These are phyloP conservation scores for Beroe ovata DNA, from an alignment of 37 sponge, comb jelly and placozoan genomes.

Conservation along the genomic window DNA sequence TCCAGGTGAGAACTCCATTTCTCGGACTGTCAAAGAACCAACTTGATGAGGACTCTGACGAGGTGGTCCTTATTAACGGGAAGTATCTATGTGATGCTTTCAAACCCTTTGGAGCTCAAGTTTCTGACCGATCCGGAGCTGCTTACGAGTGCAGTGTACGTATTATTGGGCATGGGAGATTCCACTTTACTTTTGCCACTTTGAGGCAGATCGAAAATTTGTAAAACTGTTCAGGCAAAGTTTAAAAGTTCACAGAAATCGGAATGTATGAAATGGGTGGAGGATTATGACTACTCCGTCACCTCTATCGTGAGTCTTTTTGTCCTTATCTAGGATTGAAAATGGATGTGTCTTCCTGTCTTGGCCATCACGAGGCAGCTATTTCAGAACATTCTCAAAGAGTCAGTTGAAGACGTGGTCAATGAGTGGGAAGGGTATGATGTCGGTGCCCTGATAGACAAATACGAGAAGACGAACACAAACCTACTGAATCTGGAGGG, in stretches of 20 bases:
- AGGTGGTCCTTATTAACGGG: not conserved
- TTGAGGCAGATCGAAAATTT: too few species aligned
- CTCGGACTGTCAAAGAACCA: not conserved
- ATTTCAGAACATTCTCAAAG: not conserved
- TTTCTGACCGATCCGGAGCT: not conserved
- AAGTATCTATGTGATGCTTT: constrained; percentile 18
- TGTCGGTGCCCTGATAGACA: not conserved
- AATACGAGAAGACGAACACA: constrained; percentile 13
- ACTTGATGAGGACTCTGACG: not conserved
- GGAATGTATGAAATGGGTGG: not conserved
- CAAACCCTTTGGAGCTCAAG: constrained; percentile 46
- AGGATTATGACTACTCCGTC: not conserved
- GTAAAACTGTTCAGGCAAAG: not conserved
- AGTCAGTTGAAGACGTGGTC: not conserved
- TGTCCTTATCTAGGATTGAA: too few species aligned
- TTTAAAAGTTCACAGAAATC: not conserved
- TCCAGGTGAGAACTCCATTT: not conserved
- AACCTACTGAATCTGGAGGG: not conserved
- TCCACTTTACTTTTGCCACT: too few species aligned
- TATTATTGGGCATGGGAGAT: too few species aligned
- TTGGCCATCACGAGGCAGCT: too few species aligned
- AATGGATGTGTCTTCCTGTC: too few species aligned
- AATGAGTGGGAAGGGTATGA: not conserved
- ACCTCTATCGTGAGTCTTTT: not conserved
- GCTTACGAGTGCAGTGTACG: constrained; percentile 19